Base-by-base conservation (phyloP, 2,113 vertebrate genomes). In the Caranx melampygus region DNA sequence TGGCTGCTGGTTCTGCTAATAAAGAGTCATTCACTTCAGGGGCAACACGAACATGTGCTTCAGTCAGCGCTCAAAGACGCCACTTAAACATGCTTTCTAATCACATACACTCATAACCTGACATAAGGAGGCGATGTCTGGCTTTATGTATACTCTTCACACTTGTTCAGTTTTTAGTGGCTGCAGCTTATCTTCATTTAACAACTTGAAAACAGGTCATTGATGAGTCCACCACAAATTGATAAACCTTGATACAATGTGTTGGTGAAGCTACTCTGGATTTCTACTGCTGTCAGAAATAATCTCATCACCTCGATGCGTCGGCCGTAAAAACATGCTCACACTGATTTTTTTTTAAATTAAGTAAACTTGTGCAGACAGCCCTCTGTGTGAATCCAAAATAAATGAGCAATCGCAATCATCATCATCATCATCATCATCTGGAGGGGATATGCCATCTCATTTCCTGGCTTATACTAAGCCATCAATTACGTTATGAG, bases 381-480 rank as follows among this genome's bases (percentile, higher is more conserved):
- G 40, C 34, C 37, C 59, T 6, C 14, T 44, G 20, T 54, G 20
- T n/a, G 11, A 64, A 52, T 65, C 21, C 33, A 1, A 79, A 77
- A 58, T 33, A 82, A 82, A 76, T 72, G 71, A 3, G 61, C 78
- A 85, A 79, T 78, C 72, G 61, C 78, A 85, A 79, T 78, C 72
- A 84, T 68, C 67, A 69, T 80, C 31, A 76, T 72, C 40, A 73
- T 74, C 44, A 40, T 70, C 55, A 52, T 69, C 51, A 4, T 75
- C 20, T 54, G 40, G 52, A 58, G 21, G 45, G 61, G 54, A 66
- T 63, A 44, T 69, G 72, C 73, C 62, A 83, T 68, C 79, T 86
- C 58, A 88, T 86, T 86, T 88, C 57, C 78, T 71, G 64, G 78
- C 57, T 87, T 85, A 84, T 40, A 72, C 79, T 72, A 80, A 85